phyloP scores from a whole-genome alignment of 2,113 vertebrate genomes.

The Peromyscus californicus region DNA sequence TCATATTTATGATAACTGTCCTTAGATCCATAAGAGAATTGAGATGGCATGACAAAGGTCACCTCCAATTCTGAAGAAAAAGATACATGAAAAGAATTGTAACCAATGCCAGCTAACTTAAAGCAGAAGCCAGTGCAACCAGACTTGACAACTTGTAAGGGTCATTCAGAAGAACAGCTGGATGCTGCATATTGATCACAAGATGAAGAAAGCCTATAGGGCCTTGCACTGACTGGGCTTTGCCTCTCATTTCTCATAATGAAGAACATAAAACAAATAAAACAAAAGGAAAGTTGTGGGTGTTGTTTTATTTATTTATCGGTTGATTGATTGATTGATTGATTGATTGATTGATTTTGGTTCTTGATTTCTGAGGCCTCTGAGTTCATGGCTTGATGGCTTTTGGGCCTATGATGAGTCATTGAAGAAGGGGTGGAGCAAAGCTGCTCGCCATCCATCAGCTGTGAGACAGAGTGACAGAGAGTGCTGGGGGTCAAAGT shows the following conservation, averaged over 20 bases:
- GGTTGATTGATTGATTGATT: rapidly evolving
- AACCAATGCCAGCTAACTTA: background rate
- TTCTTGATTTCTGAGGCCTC: background rate
- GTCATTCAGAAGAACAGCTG: background rate
- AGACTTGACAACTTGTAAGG: no score
- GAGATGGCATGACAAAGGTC: background rate
- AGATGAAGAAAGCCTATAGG: background rate
- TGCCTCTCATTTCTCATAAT: background rate
- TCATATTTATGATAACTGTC: background rate
- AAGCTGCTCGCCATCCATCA: no score
- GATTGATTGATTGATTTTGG: background rate
- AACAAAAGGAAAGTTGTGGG: background rate
- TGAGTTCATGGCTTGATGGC: background rate
- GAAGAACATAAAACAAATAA: background rate
- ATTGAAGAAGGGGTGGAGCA: background rate
- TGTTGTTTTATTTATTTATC: background rate
- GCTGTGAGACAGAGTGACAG: no score
- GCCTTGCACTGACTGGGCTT: background rate
- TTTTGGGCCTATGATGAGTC: background rate
- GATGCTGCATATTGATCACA: background rate
- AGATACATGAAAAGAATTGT: no score
- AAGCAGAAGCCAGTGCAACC: background rate
- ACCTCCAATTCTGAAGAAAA: background rate
- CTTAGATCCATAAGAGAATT: background rate
- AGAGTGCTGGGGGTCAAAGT: background rate